Base-by-base conservation (phyloP, 2,113 vertebrate species). In the Macquaria australasica region DNA sequence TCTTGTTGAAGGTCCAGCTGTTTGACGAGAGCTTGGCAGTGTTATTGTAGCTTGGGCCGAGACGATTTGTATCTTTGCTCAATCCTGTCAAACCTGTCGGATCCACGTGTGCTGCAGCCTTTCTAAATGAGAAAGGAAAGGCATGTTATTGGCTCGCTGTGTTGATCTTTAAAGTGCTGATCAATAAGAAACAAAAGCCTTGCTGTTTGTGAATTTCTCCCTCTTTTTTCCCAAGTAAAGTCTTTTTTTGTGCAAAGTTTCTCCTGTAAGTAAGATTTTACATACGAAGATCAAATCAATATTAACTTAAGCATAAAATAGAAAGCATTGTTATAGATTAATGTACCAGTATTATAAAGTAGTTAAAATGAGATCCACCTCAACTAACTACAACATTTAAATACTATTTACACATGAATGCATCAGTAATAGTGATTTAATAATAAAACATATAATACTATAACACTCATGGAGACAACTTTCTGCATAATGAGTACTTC, bases 1-100 rank as follows among this genome's bases (percentile, higher is more conserved):
- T 96, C 79, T 87, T 94, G 91, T 96, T 96, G 82, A 96, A 95
- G 66, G 86, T 93, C 95, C 95, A 96, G 79, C 15, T 82, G 69
- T 73, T 51, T 39, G 92, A 75, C 0, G 84, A 76, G 25, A 85
- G 58, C 48, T 78, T 93, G 87, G 58, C 73, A 14, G 82, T 88
- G 74, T 31, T 75, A 16, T 79, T 90, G 80, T 39, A 78, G 73
- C 34, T 81, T 0, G 72, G 63, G 55, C 23, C 5, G 10, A 15
- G 25, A 50, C 1, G 63, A 41, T 67, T 84, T 6, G 25, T 18
- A 8, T 82, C 69, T 60, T 45, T 48, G 28, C 55, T 62, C 2
- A 5, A 9, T 78, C 78, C 75, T 6, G 87, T 34, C 43, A 51
- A 23, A 37, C 87, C 28, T 50, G 92, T 94, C 0, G 90, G 91